Base-by-base conservation (phyloP, 2,888 invertebrate genomes). In the Seladonia tumulorum region DNA sequence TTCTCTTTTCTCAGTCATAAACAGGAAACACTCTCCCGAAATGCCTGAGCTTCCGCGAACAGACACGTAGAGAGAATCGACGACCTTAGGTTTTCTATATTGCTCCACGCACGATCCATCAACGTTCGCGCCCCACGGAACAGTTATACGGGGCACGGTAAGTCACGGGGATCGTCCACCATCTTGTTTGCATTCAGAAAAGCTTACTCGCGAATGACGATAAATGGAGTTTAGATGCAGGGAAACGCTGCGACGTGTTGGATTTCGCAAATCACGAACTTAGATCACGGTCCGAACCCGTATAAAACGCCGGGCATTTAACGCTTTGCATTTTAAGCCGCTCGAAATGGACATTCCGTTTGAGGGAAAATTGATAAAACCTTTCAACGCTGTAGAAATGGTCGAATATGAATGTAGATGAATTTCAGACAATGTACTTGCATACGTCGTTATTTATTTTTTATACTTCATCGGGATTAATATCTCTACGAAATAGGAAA, bases 81-180 rank as follows among this genome's bases (percentile, higher is more conserved):
- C 66, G 70, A 68, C 82, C 77, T 81, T n/a, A 70, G 77, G 70
- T 74, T 81, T 81, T 76, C 83, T 76, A 63, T 60, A 63, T 73
- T 79, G 66, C 74, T 76, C 68, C 42, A 72, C 78, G 78, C 53
- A 80, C 86, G 83, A 90, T 88, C 85, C 80, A 88, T 85, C 86
- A 81, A 83, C 86, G 79, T 79, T 83, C 84, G 85, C 81, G 66
- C 81, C 45, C 66, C 76, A 75, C 68, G 68, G 78, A 79, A 57
- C 66, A 79, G 63, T 84, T 87, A 82, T 83, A 83, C 85, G 82
- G 82, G 83, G 82, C 82, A 86, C 85, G 72, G 87, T 85, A 82
- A 86, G 47, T 76, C 79, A 77, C 82, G 82, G 70, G 82, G 85
- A 81, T 81, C 82, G 79, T 81, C 87, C 81, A 79, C 82, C 87